phyloP scores from a whole-genome alignment of 1,140 invertebrate species.

The Pollicipes pollicipes region DNA sequence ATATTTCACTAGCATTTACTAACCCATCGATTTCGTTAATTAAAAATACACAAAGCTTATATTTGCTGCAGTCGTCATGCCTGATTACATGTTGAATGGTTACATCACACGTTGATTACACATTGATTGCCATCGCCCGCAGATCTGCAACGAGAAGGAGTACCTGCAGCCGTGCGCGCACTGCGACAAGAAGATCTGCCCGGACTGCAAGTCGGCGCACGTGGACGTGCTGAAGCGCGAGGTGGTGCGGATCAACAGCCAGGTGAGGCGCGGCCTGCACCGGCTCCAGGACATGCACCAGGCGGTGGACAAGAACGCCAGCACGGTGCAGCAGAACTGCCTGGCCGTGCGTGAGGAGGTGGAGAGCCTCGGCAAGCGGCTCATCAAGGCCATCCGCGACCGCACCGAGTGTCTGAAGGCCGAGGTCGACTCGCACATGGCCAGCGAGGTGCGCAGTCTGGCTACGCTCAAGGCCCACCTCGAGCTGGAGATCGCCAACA shows the following conservation, averaged over 20 bases:
- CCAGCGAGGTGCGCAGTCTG: constrained; percentile 60
- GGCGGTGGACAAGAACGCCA: constrained; percentile 64
- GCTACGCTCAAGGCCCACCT: constrained; percentile 77
- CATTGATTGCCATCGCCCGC: background rate
- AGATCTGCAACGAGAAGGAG: constrained; percentile 78
- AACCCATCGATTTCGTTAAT: no score
- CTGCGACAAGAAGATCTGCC: constrained; percentile 82
- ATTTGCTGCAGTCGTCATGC: no score
- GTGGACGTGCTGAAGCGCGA: constrained; percentile 87
- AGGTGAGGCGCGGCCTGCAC: constrained; percentile 37
- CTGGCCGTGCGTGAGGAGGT: constrained; percentile 72
- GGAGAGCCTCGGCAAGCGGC: constrained; percentile 71
- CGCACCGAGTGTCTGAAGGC: constrained; percentile 67
- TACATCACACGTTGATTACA: no score
- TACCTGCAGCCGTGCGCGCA: constrained; percentile 72
- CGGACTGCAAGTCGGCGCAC: constrained; percentile 75
- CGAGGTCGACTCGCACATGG: constrained; percentile 74
- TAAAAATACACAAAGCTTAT: no score
- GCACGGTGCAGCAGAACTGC: constrained; percentile 56
- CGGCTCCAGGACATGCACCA: background rate
- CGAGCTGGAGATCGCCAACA: constrained; percentile 78
- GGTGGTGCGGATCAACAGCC: constrained; percentile 81
- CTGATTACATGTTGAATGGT: no score
- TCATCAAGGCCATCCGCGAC: constrained; percentile 79
- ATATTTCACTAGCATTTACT: no score